Evolutionary conservation across 2,113 vertebrate genomes (phyloP).

Genomic region (Malurus elegans): DNA sequence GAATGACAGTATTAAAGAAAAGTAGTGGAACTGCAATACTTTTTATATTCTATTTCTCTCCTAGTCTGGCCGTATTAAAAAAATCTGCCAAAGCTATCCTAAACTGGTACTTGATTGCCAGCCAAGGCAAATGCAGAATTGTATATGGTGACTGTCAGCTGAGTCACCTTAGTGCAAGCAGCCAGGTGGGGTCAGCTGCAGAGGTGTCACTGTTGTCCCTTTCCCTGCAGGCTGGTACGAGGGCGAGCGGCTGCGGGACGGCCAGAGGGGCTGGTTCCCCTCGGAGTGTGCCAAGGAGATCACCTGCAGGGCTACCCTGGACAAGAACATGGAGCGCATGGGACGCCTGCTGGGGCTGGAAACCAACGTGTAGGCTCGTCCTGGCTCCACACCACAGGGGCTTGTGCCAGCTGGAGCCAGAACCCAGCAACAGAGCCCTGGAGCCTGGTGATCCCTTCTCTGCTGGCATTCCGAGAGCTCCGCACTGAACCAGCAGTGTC

Average conservation of each 20-base stretch:
- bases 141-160: accelerated
- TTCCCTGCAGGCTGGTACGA: slow-evolving; percentile 88
- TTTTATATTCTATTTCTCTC: background rate
- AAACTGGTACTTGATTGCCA: accelerated
- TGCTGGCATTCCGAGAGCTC: accelerated
- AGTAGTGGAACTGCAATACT: background rate
- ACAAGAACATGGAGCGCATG: slow-evolving; percentile 96
- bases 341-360: slow-evolving; percentile 92
- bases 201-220: background rate
- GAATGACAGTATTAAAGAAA: background rate
- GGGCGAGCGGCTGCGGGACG: slow-evolving; percentile 89
- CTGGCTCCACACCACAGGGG: background rate
- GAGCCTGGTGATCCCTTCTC: accelerated
- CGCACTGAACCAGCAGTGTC: background rate
- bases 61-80: background rate
- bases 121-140: accelerated
- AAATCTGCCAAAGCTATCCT: accelerated
- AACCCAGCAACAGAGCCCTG: background rate
- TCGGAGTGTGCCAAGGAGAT: slow-evolving; percentile 87
- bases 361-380: slow-evolving; percentile 83
- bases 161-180: background rate
- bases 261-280: slow-evolving; percentile 92
- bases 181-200: accelerated
- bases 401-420: slow-evolving; percentile 17
- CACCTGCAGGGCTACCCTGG: slow-evolving; percentile 88